Evolutionary conservation across 2,888 invertebrate species (phyloP), one percentile per base, ranked within the genome.

Genomic region (Luperina nickerlii): DNA sequence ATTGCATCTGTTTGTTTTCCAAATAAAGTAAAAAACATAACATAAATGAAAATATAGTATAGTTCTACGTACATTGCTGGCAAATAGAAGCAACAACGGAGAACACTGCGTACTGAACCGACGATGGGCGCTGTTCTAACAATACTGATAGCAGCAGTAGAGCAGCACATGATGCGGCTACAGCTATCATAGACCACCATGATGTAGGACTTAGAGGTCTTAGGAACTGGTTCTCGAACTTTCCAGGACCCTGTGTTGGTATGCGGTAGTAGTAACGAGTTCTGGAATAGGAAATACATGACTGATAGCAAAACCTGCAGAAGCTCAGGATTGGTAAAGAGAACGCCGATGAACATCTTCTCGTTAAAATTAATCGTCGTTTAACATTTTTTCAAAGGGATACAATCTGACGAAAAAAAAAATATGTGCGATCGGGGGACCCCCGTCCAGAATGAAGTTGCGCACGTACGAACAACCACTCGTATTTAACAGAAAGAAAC

Each of bases 191-290:
- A 57, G 93, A 91, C 75, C 92, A 91, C 97, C 97, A 97, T 0
- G 94, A 92, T 0, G 90, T 92, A 0, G 87, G 48, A 20, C 95
- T 94, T 8, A 97, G 91, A 0, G 97, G 97, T 78, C 95, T 94
- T 1, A 97, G 88, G 76, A 97, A 97, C 84, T 97, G 95, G 83
- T 96, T 96, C 87, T 96, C 95, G 27, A 92, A 94, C 78, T 94
- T 96, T 42, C 96, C 96, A 48, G 94, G 89, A 0, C 96, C 96
- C 5, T 87, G 82, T 0, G 94, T 93, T 65, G 95, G 94, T 24
- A 96, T 96, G 5, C 94, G 91, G 81, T 96, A 96, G 89, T 91
- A 96, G 70, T 94, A 96, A 75, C 92, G 91, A 4, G 94, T 94
- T 87, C 96, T 96, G 87, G 2, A 93, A 92, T n/a, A 32, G 32